Evolutionary conservation across 2,888 invertebrate genomes (phyloP).

Genomic region (Napeogenes sylphis): DNA sequence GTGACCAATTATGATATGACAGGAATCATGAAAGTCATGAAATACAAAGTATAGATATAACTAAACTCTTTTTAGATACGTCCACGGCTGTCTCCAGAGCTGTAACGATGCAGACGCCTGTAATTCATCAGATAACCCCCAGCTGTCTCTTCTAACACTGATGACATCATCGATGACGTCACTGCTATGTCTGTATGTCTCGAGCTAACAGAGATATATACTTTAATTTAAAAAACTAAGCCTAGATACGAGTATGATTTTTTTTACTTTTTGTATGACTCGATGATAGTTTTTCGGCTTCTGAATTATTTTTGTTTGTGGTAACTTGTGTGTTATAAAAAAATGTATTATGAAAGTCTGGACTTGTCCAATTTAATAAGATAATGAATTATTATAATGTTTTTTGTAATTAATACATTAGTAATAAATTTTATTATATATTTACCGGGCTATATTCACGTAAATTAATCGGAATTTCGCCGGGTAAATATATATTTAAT

Average conservation of each 20-base stretch:
- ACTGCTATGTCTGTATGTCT: constrained; percentile 15
- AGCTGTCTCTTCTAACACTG: constrained; percentile 5
- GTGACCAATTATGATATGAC: not conserved
- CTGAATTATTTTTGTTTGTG: too few species aligned
- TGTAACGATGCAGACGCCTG: constrained; percentile 96
- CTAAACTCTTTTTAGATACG: constrained; percentile 80
- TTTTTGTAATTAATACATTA: too few species aligned
- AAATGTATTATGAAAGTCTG: too few species aligned
- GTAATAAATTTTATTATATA: too few species aligned
- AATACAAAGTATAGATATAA: not conserved
- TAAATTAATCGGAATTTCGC: too few species aligned
- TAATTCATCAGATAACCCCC: constrained; percentile 68
- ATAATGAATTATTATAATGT: too few species aligned
- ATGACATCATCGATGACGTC: constrained; percentile 22
- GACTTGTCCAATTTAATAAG: too few species aligned
- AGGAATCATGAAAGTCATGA: not conserved
- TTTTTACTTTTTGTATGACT: not conserved
- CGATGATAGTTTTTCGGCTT: not conserved
- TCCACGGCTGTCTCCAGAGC: constrained; percentile 95
- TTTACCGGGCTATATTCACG: too few species aligned
- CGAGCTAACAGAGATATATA: constrained; percentile 6
- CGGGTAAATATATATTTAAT: too few species aligned
- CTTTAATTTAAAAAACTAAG: too few species aligned
- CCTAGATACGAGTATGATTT: too few species aligned
- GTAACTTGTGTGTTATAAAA: not conserved